phyloP scores from a whole-genome alignment of 2,888 invertebrate species.

The Pseudococcus longispinus region DNA sequence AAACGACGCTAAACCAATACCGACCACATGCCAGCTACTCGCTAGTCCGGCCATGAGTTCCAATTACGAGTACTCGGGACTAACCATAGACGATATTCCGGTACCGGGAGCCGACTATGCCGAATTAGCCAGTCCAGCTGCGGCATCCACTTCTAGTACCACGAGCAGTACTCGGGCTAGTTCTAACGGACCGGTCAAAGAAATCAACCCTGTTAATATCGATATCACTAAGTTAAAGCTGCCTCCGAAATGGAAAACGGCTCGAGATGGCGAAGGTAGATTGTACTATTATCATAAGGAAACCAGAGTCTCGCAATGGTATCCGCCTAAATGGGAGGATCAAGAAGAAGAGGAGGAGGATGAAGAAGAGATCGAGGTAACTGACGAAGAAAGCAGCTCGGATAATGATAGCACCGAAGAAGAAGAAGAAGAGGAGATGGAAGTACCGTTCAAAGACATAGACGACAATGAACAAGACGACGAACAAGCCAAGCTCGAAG shows the following conservation, averaged over 20 bases:
- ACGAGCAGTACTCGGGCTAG: background rate
- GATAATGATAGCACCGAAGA: constrained; percentile 59
- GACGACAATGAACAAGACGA: background rate
- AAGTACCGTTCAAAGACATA: constrained; percentile 58
- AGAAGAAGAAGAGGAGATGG: constrained; percentile 60
- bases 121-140: background rate
- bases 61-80: constrained; percentile 9
- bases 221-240: constrained; percentile 62
- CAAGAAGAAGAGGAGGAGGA: constrained; percentile 59
- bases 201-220: constrained; percentile 21
- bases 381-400: constrained; percentile 51
- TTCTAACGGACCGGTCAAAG: background rate
- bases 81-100: background rate
- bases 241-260: constrained; percentile 87
- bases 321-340: constrained; percentile 65
- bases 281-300: constrained; percentile 91
- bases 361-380: constrained; percentile 55
- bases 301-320: constrained; percentile 80
- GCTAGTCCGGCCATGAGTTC: constrained; percentile 63
- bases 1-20: background rate
- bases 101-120: background rate
- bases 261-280: constrained; percentile 80
- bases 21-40: background rate
- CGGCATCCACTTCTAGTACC: background rate
- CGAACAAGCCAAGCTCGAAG: background rate